A percentile compares a stretch with the other conserved stretches of the same genome.
These are phyloP conservation scores for Prochilodus magdalenae DNA, from an alignment of 2,113 vertebrate species.

Conservation along the genomic window DNA sequence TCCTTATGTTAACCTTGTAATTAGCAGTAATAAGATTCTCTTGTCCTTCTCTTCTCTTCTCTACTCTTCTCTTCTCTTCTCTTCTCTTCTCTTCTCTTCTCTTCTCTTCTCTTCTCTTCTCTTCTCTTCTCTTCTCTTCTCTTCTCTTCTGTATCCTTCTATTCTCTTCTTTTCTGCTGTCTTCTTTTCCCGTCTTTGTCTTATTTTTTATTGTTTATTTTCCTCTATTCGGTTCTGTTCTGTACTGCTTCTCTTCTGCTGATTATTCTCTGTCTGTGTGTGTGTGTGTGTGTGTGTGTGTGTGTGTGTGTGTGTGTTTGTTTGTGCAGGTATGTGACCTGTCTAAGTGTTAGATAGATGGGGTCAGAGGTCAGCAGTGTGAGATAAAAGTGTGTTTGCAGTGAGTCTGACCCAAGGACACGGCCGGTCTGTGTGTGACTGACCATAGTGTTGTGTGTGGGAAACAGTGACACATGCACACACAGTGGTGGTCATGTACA, in stretches of 20 bases:
- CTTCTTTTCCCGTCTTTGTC: neutral
- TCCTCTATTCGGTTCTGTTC: too few relatives aligned
- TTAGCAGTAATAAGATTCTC: too few relatives aligned
- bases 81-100: too few relatives aligned
- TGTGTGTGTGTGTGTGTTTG: too few relatives aligned
- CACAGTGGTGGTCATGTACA: neutral
- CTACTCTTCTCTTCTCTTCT: neutral
- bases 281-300: neutral
- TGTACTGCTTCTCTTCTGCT: too few relatives aligned
- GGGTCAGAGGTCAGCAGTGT: constrained; percentile 32
- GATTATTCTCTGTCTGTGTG: neutral
- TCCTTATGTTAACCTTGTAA: too few relatives aligned
- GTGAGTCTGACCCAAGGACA: constrained; percentile 50
- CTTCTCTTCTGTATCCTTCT: too few relatives aligned
- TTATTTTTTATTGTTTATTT: neutral
- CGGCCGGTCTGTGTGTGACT: constrained; percentile 51
- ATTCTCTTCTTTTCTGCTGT: neutral
- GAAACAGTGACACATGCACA: constrained; percentile 12
- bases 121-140: neutral
- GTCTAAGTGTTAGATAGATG: constrained; percentile 25
- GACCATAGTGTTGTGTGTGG: constrained; percentile 45
- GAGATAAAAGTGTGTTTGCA: constrained; percentile 58
- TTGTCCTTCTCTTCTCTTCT: neutral
- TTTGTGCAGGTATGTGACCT: constrained; percentile 8
- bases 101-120: neutral